Evolutionary conservation across 2,113 vertebrate genomes (phyloP).

Genomic region (Ursus arctos): DNA sequence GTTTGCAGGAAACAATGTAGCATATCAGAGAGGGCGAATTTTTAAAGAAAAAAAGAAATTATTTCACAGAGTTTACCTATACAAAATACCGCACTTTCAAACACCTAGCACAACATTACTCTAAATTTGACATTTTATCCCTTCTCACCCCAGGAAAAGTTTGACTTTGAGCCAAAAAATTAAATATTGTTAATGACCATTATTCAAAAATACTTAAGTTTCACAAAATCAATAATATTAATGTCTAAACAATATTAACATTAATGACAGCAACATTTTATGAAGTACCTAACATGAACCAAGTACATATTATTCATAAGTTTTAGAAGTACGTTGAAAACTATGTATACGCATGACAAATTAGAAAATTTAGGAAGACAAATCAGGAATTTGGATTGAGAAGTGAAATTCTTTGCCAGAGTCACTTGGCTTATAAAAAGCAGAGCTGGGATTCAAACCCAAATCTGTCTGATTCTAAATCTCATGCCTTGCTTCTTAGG

Average conservation of each 20-base stretch:
- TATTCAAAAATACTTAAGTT: not conserved
- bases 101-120: not conserved
- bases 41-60: not conserved
- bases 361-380: not conserved
- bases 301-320: not conserved
- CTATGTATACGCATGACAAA: not conserved
- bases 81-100: not conserved
- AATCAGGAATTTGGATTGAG: not conserved
- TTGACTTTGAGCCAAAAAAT: not conserved
- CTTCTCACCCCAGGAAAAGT: not conserved
- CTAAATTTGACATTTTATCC: not conserved
- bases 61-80: not conserved
- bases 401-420: conserved; percentile 24
- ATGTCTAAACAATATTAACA: not conserved
- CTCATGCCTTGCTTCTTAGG: not conserved
- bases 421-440: not conserved
- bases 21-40: not conserved
- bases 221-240: not conserved
- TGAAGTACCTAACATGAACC: not conserved
- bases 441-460: not conserved
- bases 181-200: not conserved
- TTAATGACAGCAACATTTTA: not conserved
- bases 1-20: not conserved
- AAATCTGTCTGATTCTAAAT: not conserved
- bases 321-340: not conserved